A percentile compares a stretch with the other conserved stretches of the same genome.
phyloP scores from a whole-genome alignment of 2,888 invertebrate genomes.

The Tipula lateralis region DNA sequence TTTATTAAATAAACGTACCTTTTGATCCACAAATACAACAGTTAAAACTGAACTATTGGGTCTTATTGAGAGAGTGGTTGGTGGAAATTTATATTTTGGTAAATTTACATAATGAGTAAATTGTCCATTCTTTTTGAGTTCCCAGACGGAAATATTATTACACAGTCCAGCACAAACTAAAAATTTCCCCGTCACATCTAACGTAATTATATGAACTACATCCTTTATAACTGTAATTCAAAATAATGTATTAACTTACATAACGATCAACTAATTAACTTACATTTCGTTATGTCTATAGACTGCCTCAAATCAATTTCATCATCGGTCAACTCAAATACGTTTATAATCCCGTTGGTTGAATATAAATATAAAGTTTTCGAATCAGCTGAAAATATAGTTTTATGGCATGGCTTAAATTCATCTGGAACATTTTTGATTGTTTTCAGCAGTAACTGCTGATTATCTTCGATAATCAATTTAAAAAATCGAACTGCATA shows the following conservation, averaged over 20 bases:
- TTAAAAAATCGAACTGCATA: constrained; percentile 62
- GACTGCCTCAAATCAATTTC: constrained; percentile 45
- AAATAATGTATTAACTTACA: not conserved
- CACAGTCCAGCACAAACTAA: constrained; percentile 63
- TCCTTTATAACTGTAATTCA: constrained; percentile 54
- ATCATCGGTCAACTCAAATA: constrained; percentile 45
- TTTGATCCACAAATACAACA: constrained; percentile 73
- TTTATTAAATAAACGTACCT: too few relatives aligned
- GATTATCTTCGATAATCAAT: constrained; percentile 45
- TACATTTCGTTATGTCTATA: constrained; percentile 45
- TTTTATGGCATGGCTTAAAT: constrained; percentile 44
- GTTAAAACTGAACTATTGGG: constrained; percentile 57
- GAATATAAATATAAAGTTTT: constrained; percentile 49
- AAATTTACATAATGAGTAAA: constrained; percentile 55
- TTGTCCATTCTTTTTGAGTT: constrained; percentile 42
- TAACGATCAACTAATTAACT: constrained; percentile 32
- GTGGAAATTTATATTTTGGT: constrained; percentile 65
- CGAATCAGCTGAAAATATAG: constrained; percentile 48
- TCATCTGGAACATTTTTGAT: constrained; percentile 46
- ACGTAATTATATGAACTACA: constrained; percentile 51
- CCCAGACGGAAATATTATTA: constrained; percentile 65
- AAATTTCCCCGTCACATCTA: constrained; percentile 57
- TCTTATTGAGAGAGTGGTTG: constrained; percentile 68
- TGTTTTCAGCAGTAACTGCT: constrained; percentile 41
- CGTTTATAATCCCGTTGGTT: constrained; percentile 45